Evolutionary conservation across 2,888 invertebrate species (phyloP), one percentile per base, ranked within the genome.

Genomic region (Spilarctia lutea): DNA sequence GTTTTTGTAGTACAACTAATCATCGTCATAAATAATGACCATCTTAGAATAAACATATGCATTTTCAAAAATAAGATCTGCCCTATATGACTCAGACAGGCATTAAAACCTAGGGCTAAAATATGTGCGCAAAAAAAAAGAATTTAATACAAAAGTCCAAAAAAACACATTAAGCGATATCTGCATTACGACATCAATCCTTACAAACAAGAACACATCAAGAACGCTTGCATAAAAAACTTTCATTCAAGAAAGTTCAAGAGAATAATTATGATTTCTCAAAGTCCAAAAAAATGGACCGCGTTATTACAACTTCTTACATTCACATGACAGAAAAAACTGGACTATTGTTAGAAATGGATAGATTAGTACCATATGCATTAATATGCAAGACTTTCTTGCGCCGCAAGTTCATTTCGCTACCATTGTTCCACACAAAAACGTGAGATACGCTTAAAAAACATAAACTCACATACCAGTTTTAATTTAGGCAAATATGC

Each of bases 401-500:
- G 89, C 79, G 79, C 78, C 81, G 86, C 91, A 85, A 90, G 89
- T 91, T 93, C 90, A 91, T 91, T 89, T 87, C 86, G 82, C 87
- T 83, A 80, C 86, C 87, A 93, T 92, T 92, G 92, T 91, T 87
- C 85, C 75, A 76, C 74, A 86, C 72, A 94, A 95, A 94, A 95
- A 94, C 95, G 95, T 95, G 95, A 93, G 95, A 95, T 92, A 89
- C 80, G 75, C 79, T 77, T 88, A 94, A 95, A 94, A 94, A 94
- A 93, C 84, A 79, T 81, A 83, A 87, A 87, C 91, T 89, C 94
- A 94, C 82, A 84, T 75, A 78, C 91, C 90, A 83, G 83, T 88
- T 91, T 91, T 94, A 94, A 94, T 94, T 94, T 94, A 94, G 91
- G 90, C 94, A 86, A 91, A 93, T 94, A 95, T 95, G 95, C 92